Conservation (phyloP, 2,797 vertebrate species). For the Phoxinus dragarum region DNA sequence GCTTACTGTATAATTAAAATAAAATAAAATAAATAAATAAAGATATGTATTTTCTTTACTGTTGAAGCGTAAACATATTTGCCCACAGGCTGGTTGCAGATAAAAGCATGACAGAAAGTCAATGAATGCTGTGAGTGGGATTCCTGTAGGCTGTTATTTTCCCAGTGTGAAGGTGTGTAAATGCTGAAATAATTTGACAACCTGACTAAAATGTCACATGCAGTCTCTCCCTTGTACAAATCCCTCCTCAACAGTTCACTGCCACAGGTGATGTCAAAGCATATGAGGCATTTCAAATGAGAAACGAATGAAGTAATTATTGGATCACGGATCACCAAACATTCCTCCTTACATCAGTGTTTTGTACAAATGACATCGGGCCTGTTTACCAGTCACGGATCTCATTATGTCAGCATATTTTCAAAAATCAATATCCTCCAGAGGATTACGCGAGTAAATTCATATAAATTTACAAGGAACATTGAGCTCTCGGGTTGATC, state of each 20-base stretch:
- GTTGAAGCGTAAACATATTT: conserved; percentile 7
- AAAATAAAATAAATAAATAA: neutral
- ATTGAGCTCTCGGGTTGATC: neutral
- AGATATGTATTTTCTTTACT: neutral
- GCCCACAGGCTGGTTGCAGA: neutral
- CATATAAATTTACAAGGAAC: neutral
- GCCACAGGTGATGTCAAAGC: conserved; percentile 30
- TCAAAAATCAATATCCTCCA: conserved; percentile 35
- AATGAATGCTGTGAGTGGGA: conserved; percentile 67
- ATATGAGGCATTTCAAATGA: conserved; percentile 43
- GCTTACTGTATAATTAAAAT: conserved; percentile 27
- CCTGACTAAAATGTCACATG: conserved; percentile 37
- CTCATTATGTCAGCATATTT: conserved; percentile 35
- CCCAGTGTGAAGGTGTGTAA: conserved; percentile 39
- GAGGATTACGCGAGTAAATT: neutral
- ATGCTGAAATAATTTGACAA: conserved; percentile 52
- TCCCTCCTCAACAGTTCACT: conserved; percentile 30
- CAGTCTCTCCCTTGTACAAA: conserved; percentile 20
- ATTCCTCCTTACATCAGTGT: conserved; percentile 29
- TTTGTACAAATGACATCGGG: conserved; percentile 11
- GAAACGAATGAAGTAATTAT: conserved; percentile 40
- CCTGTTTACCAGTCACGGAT: conserved; percentile 19
- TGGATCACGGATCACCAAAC: conserved; percentile 34
- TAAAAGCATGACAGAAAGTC: conserved; percentile 63
- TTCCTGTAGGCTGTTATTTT: conserved; percentile 56